phyloP scores from a whole-genome alignment of 2,113 vertebrate genomes.

The Phylloscopus whistleri region DNA sequence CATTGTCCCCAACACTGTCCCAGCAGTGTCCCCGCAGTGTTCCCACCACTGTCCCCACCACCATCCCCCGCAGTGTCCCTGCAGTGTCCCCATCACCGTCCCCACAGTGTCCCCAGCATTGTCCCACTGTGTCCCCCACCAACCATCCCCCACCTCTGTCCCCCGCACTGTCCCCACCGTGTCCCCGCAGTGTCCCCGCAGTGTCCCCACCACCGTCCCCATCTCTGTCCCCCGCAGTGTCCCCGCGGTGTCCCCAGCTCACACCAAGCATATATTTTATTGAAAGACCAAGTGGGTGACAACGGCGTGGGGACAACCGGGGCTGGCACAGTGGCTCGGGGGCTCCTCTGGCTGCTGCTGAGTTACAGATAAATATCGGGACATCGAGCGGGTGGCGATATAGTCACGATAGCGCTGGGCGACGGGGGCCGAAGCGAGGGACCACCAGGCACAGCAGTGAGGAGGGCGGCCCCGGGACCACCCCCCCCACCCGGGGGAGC shows the following conservation, averaged over 20 bases:
- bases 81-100: not conserved
- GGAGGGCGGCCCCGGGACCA: not conserved
- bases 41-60: too few relatives aligned
- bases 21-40: not conserved
- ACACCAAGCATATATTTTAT: constrained; percentile 99
- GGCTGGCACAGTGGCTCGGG: not conserved
- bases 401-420: constrained; percentile 74
- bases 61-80: not conserved
- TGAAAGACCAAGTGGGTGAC: constrained; percentile 88
- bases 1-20: too few relatives aligned
- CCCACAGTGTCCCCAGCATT: too few relatives aligned
- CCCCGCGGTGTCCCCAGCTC: not conserved
- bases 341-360: constrained; percentile 48
- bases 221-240: not conserved
- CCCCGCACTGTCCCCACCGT: too few relatives aligned
- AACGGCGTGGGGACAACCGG: constrained; percentile 61
- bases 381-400: constrained; percentile 74
- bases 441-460: constrained; percentile 24
- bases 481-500: not conserved
- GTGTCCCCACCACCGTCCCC: too few relatives aligned
- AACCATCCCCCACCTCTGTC: too few relatives aligned
- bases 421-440: not conserved
- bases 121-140: too few relatives aligned
- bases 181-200: not conserved
- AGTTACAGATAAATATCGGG: constrained; percentile 77